Base-by-base conservation (phyloP, 2,797 vertebrate species). In the Peromyscus attwateri region DNA sequence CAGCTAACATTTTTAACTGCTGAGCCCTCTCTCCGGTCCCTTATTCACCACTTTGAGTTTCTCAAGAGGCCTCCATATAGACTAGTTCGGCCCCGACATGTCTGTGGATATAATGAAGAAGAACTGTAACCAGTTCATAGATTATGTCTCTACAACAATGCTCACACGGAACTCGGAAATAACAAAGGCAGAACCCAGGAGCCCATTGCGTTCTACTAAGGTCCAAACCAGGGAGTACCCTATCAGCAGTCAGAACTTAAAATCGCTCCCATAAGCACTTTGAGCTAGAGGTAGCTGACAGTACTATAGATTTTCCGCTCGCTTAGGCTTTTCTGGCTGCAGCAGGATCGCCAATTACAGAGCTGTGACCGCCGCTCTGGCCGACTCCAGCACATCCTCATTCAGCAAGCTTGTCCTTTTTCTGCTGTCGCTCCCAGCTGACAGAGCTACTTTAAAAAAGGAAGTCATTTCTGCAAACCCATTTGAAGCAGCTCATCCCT, bases 401-500 rank as follows among this genome's bases (percentile, higher is more conserved):
- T 84, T 96, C 96, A 96, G 97, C 95, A 77, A 95, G 37, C 92
- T 94, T 93, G 91, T 64, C 95, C 91, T 96, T 97, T 89, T 93
- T 76, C 87, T 96, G 89, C 76, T 85, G 92, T 73, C 95, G 92
- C 85, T 87, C 89, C 23, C n/a, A 89, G 97, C 96, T 98, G 96
- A 97, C 96, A 90, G 93, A 84, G 95, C 95, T 95, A 93, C 96
- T 97, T 97, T 94, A 46, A 97, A 97, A 97, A 97, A 96, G 97
- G 94, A 97, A 98, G 87, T 93, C 71, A 71, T 94, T 96, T 97
- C 94, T 97, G 95, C 87, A 96, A 85, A 97, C 76, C 75, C 82
- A 92, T 97, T 95, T 90, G 92, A 97, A 90, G 87, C 70, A 76
- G 94, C 84, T 92, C 95, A 94, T 92, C 68, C 68, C 90, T 46